Evolutionary conservation across 2,888 invertebrate species (phyloP).

Genomic region (Meghimatium bilineatum): DNA sequence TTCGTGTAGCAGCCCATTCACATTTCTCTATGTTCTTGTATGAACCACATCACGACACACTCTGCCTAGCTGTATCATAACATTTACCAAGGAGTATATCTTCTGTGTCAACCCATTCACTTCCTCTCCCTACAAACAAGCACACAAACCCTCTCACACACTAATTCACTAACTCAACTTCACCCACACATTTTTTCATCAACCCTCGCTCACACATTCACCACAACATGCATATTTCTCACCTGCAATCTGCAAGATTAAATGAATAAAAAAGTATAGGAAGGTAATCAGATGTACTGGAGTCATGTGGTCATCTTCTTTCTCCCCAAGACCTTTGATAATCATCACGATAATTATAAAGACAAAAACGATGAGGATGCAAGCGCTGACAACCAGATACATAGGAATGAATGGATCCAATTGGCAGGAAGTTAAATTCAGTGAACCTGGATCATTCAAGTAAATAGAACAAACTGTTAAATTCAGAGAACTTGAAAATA

Average conservation of each 20-base stretch:
- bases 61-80: no score
- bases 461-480: no score
- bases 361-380: no score
- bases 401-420: conserved; percentile 33
- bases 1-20: no score
- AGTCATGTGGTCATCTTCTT: not conserved
- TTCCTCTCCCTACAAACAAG: not conserved
- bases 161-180: not conserved
- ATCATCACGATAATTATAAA: no score
- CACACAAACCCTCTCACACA: not conserved
- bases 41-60: no score
- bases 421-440: conserved; percentile 19
- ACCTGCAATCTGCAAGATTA: conserved; percentile 41
- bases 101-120: no score
- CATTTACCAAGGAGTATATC: no score
- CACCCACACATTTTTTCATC: not conserved
- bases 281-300: conserved; percentile 21
- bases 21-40: no score
- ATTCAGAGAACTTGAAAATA: no score
- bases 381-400: conserved; percentile 33
- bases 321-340: no score
- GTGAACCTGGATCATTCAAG: conserved; percentile 15
- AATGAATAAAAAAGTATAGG: conserved; percentile 34
- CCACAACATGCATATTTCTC: no score
- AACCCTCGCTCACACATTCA: not conserved